Conservation (phyloP, 2,888 invertebrate genomes). For the Drosophila eohydei region DNA sequence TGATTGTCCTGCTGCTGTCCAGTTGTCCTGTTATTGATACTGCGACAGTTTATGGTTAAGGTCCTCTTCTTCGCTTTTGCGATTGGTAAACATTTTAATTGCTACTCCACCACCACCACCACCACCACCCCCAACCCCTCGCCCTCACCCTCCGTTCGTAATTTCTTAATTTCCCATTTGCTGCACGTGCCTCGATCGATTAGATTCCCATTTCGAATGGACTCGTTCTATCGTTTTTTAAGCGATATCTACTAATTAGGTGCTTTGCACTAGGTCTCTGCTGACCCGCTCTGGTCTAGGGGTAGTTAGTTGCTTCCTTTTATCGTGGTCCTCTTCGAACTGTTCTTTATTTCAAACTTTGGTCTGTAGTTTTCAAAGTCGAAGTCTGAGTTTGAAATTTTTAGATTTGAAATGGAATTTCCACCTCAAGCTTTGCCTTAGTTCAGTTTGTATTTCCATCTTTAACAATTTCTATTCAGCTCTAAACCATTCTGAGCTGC, state of each 20-base stretch:
- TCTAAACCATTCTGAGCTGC: not conserved
- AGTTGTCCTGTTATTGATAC: constrained; percentile 42
- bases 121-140: not conserved
- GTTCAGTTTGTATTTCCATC: not conserved
- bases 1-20: constrained; percentile 13
- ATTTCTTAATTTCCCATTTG: constrained; percentile 63
- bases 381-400: not conserved
- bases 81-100: constrained; percentile 62
- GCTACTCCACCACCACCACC: constrained; percentile 9
- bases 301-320: not conserved
- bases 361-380: not conserved
- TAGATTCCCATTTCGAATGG: not conserved
- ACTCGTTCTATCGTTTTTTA: constrained; percentile 21
- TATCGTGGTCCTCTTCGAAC: not conserved
- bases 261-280: constrained; percentile 4
- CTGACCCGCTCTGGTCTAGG: not conserved
- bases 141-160: constrained; percentile 24
- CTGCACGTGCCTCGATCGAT: constrained; percentile 37
- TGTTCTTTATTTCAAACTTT: not conserved
- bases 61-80: constrained; percentile 25
- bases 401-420: not conserved
- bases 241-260: constrained; percentile 40
- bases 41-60: constrained; percentile 56
- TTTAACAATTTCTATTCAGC: too few species aligned
- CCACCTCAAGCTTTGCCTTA: not conserved